Base-by-base conservation (phyloP, 2,888 invertebrate species). In the Luperina testacea region DNA sequence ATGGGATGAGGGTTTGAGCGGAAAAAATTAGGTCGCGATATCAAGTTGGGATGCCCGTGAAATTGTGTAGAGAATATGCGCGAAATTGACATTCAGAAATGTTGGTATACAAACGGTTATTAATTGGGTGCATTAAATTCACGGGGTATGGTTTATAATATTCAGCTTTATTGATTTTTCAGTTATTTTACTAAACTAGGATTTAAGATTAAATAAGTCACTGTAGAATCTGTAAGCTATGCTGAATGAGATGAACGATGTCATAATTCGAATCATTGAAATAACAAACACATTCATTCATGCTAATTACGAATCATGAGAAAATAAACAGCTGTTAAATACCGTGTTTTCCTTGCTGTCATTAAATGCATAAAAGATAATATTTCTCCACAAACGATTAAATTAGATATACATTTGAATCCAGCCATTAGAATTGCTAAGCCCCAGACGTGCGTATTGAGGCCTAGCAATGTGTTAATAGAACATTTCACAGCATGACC, bases 401-500 rank as follows among this genome's bases (percentile, higher is more conserved):
- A 79, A 79, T 86, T 73, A 77, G 57, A 79, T 75, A 48, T 78
- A 70, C 71, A 74, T 82, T 87, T 75, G 51, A 69, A 72, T 76
- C 27, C 20, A 76, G 38, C 53, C 17, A 84, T 84, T 80, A 72
- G 63, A 79, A 84, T 87, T 76, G 73, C 73, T 69, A 74, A 87
- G 71, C 51, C 61, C 9, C 63, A 63, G 74, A 75, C 71, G 42
- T 80, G 64, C 65, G 68, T 75, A 84, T 84, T 87, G 74, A 80
- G 51, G 73, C 53, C 63, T 48, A 61, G 77, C 76, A 81, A 87
- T 82, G 81, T 88, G 81, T 87, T 82, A 88, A 86, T 88, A 82
- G 86, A 81, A 74, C 81, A 80, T 86, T 82, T 86, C 87, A 57
- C 90, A 85, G 87, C 85, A 74, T 84, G 85, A 72, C 75, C 72